Percentiles rank a stretch among this genome's conserved stretches.
These are phyloP conservation scores for Chinchilla lanigera DNA, from an alignment of 2,113 vertebrate genomes.

Conservation along the genomic window DNA sequence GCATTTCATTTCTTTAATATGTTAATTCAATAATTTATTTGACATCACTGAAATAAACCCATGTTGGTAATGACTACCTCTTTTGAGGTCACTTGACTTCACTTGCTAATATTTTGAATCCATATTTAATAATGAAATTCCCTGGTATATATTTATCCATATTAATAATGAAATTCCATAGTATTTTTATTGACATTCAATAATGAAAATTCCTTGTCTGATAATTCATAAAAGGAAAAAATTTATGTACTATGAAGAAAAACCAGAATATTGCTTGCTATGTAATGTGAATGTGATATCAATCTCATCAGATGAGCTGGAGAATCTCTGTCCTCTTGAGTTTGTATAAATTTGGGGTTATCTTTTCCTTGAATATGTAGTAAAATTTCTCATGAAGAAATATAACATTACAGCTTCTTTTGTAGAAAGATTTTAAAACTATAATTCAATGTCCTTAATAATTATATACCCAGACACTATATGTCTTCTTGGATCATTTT, in stretches of 20 bases:
- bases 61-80: background rate
- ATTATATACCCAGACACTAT: background rate
- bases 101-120: constrained; percentile 28
- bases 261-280: background rate
- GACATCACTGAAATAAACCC: background rate
- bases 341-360: background rate
- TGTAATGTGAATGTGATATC: background rate
- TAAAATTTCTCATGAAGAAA: background rate
- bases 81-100: constrained; percentile 23
- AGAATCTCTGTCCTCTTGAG: background rate
- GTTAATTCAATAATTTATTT: background rate
- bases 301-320: background rate
- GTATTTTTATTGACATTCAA: background rate
- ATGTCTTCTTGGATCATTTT: constrained; percentile 43
- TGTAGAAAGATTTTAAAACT: background rate
- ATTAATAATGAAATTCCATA: background rate
- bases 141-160: background rate
- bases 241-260: background rate
- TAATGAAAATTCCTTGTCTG: background rate
- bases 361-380: constrained; percentile 30
- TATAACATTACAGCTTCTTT: background rate
- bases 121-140: constrained; percentile 4
- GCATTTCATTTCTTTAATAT: constrained; percentile 30
- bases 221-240: background rate
- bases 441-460: constrained; percentile 7